Base-by-base conservation (phyloP, 2,888 invertebrate genomes). In the Scelioninae gen. 1 region DNA sequence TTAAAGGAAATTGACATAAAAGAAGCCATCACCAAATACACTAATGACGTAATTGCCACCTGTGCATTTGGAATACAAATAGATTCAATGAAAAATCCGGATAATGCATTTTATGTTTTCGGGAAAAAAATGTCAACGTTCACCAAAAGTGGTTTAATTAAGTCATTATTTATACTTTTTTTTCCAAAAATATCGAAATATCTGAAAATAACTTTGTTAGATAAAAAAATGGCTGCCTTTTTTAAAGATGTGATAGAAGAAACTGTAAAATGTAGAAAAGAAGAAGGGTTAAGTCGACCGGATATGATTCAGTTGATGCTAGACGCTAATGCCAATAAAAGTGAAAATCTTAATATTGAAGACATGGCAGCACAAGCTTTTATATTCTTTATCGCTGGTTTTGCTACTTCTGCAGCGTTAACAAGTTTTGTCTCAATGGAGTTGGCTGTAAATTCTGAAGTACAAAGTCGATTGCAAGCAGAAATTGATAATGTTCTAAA, bases 221-320 rank as follows among this genome's bases (percentile, higher is more conserved):
- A 65, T 13, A 15, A 45, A 4, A 63, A 60, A 0, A 63, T 74
- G 3, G 65, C 68, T 4, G 9, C 63, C 0, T 90, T 88, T 49
- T 90, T 90, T 74, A 63, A 32, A 6, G 43, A 85, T 0, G 5
- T 88, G 2, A 84, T 90, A 0, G 23, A 43, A 7, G 84, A 82
- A 43, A 38, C 58, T 1, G 51, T 75, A 13, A 56, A 29, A 7
- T 75, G 58, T 1, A 84, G 90, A 7, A 85, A 85, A n/a, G 83
- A 85, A 5, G 38, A 85, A 0, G 85, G 84, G 0, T 86, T 88
- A 16, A 77, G 92, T 5, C 88, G 94, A 66, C 93, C 94, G 0
- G 94, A 95, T 83, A 94, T 94, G 94, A 93, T 94, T 10, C 94
- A 94, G 71, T 85, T 94, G 11, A 88, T 95, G 60, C 92, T 94